Base-by-base conservation (phyloP, 2,113 vertebrate genomes). In the Mesitornis unicolor region DNA sequence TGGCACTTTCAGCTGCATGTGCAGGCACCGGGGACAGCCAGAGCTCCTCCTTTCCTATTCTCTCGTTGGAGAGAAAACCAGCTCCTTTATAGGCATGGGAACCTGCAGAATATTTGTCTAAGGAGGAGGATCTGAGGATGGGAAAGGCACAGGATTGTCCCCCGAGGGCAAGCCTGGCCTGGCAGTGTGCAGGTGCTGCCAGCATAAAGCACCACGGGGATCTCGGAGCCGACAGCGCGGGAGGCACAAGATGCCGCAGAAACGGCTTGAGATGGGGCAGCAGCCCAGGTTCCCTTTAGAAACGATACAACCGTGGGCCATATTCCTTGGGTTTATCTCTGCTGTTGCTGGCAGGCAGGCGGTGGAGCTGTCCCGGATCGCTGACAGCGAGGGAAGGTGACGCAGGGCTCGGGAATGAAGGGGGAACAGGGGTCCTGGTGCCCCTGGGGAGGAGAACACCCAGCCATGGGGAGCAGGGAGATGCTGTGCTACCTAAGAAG, bases 281-380 rank as follows among this genome's bases (percentile, higher is more conserved):
- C 36, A 1, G 50, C 43, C 96, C 94, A 94, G 84, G 87, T 93
- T 93, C 85, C 33, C 90, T 87, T 87, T 87, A 79, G 90, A 82
- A 94, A 75, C 1, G 2, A 22, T 19, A 16, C 0, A 1, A 51
- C 36, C 3, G 0, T 7, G 11, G 93, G 96, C 78, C 75, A 36
- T 85, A 11, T 42, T 75, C 85, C 56, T 67, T 2, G 21, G 51
- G 38, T 75, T 87, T 63, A 7, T 90, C 78, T 16, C 65, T 85
- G 78, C 38, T 68, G 65, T 40, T 1, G 1, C 60, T 61, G 82
- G 84, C 90, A 70, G 73, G 78, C 42, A 4, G n/a, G 31, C 35
- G 10, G 84, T 7, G 6, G 42, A 89, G 69, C 81, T 78, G 24
- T 59, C 96, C 74, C 1, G 4, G 9, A 13, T 36, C 18, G 42